Conservation (phyloP, 1,140 invertebrate species). For the Drosophila saltans region DNA sequence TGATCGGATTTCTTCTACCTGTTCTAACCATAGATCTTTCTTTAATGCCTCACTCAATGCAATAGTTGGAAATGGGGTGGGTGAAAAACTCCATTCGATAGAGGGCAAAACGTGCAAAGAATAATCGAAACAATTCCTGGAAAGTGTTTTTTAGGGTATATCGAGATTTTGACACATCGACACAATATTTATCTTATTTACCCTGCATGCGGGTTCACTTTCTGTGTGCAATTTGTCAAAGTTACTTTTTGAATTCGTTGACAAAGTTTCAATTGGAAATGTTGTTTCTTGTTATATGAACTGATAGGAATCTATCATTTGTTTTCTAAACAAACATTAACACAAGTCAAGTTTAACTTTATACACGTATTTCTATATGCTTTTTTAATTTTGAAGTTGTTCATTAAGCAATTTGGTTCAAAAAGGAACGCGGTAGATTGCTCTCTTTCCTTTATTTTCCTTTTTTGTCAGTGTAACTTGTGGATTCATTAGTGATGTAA, state of each 20-base stretch:
- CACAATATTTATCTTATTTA: background rate
- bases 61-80: background rate
- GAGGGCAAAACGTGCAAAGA: conserved; percentile 59
- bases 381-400: too few relatives aligned
- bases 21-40: conserved; percentile 52
- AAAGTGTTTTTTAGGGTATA: conserved; percentile 19
- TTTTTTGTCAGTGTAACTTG: too few relatives aligned
- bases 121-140: conserved; percentile 48
- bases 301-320: too few relatives aligned
- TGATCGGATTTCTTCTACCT: conserved; percentile 56
- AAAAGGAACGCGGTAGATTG: too few relatives aligned
- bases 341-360: too few relatives aligned
- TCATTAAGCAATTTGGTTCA: too few relatives aligned
- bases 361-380: too few relatives aligned
- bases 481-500: too few relatives aligned
- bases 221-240: background rate
- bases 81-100: conserved; percentile 34
- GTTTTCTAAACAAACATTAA: too few relatives aligned
- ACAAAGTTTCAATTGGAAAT: background rate
- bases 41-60: conserved; percentile 46
- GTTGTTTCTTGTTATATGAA: too few relatives aligned
- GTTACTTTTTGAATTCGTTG: background rate
- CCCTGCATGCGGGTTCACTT: background rate
- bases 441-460: too few relatives aligned
- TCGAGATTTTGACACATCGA: background rate